Conservation (phyloP, 2,797 vertebrate genomes). For the Ctenosaura bakeri region DNA sequence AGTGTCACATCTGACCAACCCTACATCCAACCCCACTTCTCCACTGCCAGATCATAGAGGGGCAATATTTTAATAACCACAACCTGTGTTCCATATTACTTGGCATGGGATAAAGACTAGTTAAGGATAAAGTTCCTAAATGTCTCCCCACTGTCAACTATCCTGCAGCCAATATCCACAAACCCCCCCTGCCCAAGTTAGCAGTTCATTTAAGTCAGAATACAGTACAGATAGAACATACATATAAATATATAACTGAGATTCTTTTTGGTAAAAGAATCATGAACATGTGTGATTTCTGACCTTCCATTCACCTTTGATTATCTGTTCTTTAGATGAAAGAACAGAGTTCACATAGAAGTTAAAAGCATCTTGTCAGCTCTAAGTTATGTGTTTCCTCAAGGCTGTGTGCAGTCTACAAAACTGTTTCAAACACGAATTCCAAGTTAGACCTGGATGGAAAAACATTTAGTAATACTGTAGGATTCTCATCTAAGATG, state of each 20-base stretch:
- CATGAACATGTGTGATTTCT: not conserved
- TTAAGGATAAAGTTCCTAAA: not conserved
- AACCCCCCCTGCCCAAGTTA: not conserved
- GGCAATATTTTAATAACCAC: not conserved
- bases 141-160: too few species aligned
- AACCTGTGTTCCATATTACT: not conserved
- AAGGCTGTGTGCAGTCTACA: not conserved
- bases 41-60: not conserved
- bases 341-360: conserved; percentile 1
- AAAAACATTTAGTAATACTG: not conserved
- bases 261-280: not conserved
- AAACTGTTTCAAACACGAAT: not conserved
- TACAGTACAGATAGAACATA: not conserved
- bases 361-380: conserved; percentile 15
- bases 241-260: not conserved
- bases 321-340: conserved; percentile 9
- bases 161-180: not conserved
- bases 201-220: not conserved
- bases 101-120: not conserved
- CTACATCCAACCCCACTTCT: not conserved
- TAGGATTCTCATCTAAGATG: not conserved
- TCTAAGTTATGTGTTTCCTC: rapidly evolving
- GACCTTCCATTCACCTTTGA: conserved; percentile 45
- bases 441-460: not conserved
- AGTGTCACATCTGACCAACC: too few species aligned